A percentile compares a stretch with the other conserved stretches of the same genome.
These are phyloP conservation scores for Gadopsis bispinosus DNA, from an alignment of 2,797 vertebrate genomes.

Conservation along the genomic window DNA sequence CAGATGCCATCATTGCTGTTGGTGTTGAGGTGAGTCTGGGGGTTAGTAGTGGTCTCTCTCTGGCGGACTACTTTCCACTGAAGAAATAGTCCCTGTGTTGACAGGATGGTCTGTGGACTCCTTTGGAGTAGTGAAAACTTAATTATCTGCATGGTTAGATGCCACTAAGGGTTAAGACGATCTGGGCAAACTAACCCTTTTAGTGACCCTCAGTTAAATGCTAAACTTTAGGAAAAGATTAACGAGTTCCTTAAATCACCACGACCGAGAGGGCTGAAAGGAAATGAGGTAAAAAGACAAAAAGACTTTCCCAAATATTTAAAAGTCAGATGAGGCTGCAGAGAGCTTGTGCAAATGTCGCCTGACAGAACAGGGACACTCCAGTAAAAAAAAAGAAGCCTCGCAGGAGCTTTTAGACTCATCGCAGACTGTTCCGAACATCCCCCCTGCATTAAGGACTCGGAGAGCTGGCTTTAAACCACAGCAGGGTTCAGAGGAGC, in stretches of 20 bases:
- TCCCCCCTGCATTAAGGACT: constrained; percentile 20
- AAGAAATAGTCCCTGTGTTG: not conserved
- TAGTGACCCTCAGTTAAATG: not conserved
- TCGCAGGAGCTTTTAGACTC: constrained; percentile 45
- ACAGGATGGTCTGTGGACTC: not conserved
- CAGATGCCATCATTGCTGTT: too few relatives aligned
- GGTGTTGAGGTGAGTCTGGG: too few relatives aligned
- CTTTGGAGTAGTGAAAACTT: not conserved
- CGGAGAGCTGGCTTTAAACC: constrained; percentile 28
- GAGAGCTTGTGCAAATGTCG: constrained; percentile 16
- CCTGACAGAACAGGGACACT: constrained; percentile 13
- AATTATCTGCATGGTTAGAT: not conserved
- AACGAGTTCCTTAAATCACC: not conserved
- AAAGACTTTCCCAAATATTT: constrained; percentile 4
- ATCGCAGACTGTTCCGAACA: constrained; percentile 9
- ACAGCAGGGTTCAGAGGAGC: constrained; percentile 36
- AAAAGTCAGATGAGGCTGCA: not conserved
- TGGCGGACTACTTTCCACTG: not conserved
- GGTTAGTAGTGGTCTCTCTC: too few relatives aligned
- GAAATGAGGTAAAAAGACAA: not conserved
- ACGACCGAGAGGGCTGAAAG: not conserved
- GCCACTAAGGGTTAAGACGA: too few relatives aligned
- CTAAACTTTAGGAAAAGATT: not conserved
- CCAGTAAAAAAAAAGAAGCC: not conserved
- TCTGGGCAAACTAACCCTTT: not conserved